Evolutionary conservation across 2,888 invertebrate species (phyloP), one percentile per base, ranked within the genome.

Genomic region (Hyposoter dolosus): DNA sequence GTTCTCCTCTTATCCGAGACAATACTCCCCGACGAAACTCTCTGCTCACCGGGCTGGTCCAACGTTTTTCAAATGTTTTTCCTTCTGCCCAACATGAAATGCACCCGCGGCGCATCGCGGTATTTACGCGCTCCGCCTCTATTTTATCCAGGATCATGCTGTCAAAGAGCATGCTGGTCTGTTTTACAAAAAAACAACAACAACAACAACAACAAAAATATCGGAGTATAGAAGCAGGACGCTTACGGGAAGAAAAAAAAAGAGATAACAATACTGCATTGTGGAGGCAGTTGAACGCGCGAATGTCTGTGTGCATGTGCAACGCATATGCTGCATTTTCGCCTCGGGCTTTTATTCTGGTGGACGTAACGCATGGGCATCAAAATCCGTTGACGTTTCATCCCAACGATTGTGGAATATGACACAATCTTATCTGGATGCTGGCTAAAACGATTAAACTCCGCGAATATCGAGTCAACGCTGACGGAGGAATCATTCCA

Each of bases 11-110:
- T 50, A 35, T 53, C 72, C 47, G 23, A 56, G 78, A 78, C 66
- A 74, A 82, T 82, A 56, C 75, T 75, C 74, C 50, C 71, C 65
- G 50, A 19, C 56, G 15, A 60, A 60, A 60, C 28, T 60, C 56
- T 60, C 23, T 35, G 35, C 6, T 56, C 82, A 28, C n/a, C 35
- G 63, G 19, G 63, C 32, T 76, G 32, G 35, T 35, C 47, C 76
- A 65, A 76, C 78, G 72, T 77, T 84, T 84, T 84, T 80, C 74
- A 68, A 85, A 85, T 82, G 82, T 81, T 85, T 85, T 85, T 81
- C 85, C 77, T 68, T 53, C 77, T 63, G 40, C 82, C 78, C 40
- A 82, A 85, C 82, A 85, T 82, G 82, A 82, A 85, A 85, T 85
- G 81, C 77, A 77, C 75, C 66, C 71, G 66, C 77, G 72, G 47